Evolutionary conservation across 2,888 invertebrate species (phyloP), one percentile per base, ranked within the genome.

Genomic region (Axea sp.): DNA sequence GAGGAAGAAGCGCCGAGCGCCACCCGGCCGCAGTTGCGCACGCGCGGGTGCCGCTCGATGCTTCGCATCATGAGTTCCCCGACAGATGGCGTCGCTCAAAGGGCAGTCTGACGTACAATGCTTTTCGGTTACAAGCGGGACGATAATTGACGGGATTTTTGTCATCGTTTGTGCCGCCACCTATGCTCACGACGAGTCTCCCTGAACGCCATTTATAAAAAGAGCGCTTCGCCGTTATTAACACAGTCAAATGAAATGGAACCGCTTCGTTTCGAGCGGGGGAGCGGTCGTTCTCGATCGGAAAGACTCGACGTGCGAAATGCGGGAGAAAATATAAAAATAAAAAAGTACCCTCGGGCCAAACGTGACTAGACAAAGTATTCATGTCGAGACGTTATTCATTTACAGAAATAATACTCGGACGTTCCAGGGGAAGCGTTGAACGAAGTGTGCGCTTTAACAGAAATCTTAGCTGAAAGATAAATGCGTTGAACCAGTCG

Each of bases 351-450:
- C 45, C 28, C 19, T 24, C 59, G 47, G 33, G 59, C 35, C 45
- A 45, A 47, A 59, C 14, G 28, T 45, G 59, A 59, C 45, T 35
- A 47, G 59, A 35, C 26, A n/a, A n/a, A n/a, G n/a, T n/a, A n/a
- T n/a, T n/a, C 2, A 41, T 1, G 9, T 41, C 12, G 8, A 43
- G 14, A 14, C 24, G 14, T 26, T 14, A 14, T 8, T 14, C 14
- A n/a, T 43, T 26, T 7, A 14, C 26, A 24, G 14, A 26, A 41
- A 11, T 37, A 41, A 11, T 12, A 41, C 24, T 41, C 11, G 22
- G 24, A 14, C n/a, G n/a, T n/a, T n/a, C n/a, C n/a, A n/a, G n/a
- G n/a, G 2, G 6, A 12, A 12, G 1, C 1, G 6, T 31, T 5
- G 4, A 31, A 31, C 5, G 31, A 31, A 31, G 12, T 12, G 5